A percentile compares a stretch with the other conserved stretches of the same genome.
Conservation (phyloP, 2,888 invertebrate species). For the Tribolium freemani region DNA sequence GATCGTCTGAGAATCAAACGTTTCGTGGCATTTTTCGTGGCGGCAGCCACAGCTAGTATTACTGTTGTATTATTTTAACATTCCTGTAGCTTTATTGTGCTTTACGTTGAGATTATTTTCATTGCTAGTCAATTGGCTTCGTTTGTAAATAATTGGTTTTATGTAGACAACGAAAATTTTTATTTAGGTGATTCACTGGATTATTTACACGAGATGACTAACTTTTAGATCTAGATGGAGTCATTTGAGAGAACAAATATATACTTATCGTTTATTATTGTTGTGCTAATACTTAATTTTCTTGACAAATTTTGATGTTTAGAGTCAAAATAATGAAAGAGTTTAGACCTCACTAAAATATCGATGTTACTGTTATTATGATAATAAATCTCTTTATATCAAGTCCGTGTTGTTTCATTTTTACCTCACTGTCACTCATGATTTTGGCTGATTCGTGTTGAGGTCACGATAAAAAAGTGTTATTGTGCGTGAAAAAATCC, state of each 20-base stretch:
- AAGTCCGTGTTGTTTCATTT: conserved; percentile 4
- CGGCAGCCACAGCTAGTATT: not conserved
- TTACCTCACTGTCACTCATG: conserved; percentile 16
- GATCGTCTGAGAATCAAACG: conserved; percentile 33
- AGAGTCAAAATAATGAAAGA: conserved; percentile 33
- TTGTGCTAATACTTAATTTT: conserved; percentile 42
- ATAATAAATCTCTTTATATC: conserved; percentile 44
- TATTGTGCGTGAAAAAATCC: conserved; percentile 1
- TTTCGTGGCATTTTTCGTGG: not conserved
- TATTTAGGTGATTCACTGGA: conserved; percentile 20
- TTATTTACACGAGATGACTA: conserved; percentile 35
- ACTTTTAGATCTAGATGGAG: conserved; percentile 36
- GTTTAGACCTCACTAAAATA: conserved; percentile 39
- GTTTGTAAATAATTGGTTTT: conserved; percentile 35
- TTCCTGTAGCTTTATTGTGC: conserved; percentile 21
- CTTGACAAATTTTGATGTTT: conserved; percentile 41
- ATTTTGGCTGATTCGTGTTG: conserved; percentile 15
- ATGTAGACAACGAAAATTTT: conserved; percentile 39
- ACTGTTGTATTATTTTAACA: conserved; percentile 24
- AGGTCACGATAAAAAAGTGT: conserved; percentile 4
- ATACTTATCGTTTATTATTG: conserved; percentile 32
- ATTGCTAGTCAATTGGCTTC: conserved; percentile 35
- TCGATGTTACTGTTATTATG: conserved; percentile 46
- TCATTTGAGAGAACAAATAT: conserved; percentile 12
- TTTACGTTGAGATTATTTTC: conserved; percentile 30